Evolutionary conservation across 2,888 invertebrate genomes (phyloP).

Genomic region (Parnassius smintheus): DNA sequence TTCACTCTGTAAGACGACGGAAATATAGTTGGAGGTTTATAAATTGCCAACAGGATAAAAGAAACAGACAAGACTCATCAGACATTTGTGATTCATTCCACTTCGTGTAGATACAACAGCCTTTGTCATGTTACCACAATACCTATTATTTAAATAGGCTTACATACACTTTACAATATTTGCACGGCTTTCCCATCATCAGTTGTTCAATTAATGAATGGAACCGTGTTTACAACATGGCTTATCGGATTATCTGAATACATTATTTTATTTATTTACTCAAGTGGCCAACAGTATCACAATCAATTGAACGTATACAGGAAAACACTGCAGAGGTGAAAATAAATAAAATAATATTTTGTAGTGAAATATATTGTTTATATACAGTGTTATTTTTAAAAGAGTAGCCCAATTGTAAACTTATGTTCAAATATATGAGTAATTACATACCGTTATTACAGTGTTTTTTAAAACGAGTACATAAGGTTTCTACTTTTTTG

Average conservation of each 20-base stretch:
- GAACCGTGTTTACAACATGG: background rate
- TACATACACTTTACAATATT: slow-evolving; percentile 8
- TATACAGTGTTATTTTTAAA: no score
- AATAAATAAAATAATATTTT: no score
- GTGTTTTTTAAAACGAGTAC: no score
- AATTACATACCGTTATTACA: no score
- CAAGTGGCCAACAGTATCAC: no score
- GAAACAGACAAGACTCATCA: slow-evolving; percentile 3
- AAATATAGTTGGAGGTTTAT: background rate
- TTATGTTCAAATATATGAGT: no score
- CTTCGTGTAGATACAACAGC: slow-evolving; percentile 4
- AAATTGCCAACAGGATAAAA: slow-evolving; percentile 10
- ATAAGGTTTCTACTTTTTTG: no score
- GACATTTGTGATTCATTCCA: slow-evolving; percentile 13
- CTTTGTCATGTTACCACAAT: slow-evolving; percentile 15
- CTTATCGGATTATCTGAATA: no score
- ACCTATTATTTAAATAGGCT: slow-evolving; percentile 8
- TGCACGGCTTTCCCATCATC: background rate
- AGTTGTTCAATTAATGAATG: background rate
- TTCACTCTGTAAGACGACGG: slow-evolving; percentile 5
- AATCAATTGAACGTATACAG: no score
- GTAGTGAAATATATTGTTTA: no score
- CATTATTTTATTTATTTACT: background rate
- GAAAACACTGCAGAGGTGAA: no score
- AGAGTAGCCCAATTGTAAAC: no score